Base-by-base conservation (phyloP, 2,797 vertebrate genomes). In the Sus cebifrons region DNA sequence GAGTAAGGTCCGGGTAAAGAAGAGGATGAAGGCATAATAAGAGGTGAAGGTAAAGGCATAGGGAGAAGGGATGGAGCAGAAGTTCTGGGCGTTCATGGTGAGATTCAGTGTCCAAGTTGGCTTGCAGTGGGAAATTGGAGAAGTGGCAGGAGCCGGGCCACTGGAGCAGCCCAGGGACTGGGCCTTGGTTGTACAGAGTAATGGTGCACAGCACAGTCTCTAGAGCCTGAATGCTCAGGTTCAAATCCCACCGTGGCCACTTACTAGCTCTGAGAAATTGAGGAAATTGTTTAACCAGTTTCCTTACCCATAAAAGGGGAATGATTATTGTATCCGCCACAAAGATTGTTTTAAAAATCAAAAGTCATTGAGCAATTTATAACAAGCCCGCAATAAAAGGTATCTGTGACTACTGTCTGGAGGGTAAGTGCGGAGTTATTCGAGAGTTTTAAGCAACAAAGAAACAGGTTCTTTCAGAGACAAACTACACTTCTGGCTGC, bases 121-220 rank as follows among this genome's bases (percentile, higher is more conserved):
- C 16, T 60, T 6, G 15, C 14, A 21, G 36, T 62, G 29, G n/a
- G 29, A 58, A 70, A 21, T 6, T 8, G 6, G 25, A 71, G 11
- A 52, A 21, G 49, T 5, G 70, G 20, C 60, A 89, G 32, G 17
- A 60, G 13, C 32, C 32, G 44, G 84, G 36, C n/a, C 71, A 14
- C 2, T 67, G 54, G 15, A 74, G 36, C 49, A 74, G 36, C 49
- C 58, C 14, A 58, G 32, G 40, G 60, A 25, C 49, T 18, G 0
- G 64, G n/a, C 3, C 1, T 40, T 40, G 12, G 60, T 21, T 23
- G 2, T 10, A 64, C 17, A 44, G 27, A 17, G 2, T 3, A 68
- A 67, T 10, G 25, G 40, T n/a, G 25, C 0, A 6, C 0, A 25
- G 5, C 4, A 8, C 4, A 36, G 79, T n/a, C 27, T 40, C 64